Evolutionary conservation across 2,113 vertebrate genomes (phyloP), one percentile per base, ranked within the genome.

Genomic region (Colius striatus): DNA sequence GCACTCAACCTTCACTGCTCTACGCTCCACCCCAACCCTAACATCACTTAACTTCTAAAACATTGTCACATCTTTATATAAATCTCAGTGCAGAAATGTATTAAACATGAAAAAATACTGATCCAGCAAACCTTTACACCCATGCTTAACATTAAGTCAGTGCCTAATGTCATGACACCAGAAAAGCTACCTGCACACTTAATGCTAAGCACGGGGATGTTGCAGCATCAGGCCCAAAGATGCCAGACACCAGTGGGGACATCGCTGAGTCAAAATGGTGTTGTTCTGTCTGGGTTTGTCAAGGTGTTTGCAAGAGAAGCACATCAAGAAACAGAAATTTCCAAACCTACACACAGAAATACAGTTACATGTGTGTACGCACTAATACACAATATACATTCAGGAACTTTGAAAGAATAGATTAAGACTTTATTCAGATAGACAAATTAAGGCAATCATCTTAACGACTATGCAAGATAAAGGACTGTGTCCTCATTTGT

Each of bases 371-470:
- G 88, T 95, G 95, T 94, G 83, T 94, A 96, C 95, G 82, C 5
- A 95, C 95, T 84, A 93, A 75, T 96, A 97, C 72, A 93, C 93
- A 96, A 94, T 96, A 96, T 97, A 97, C 96, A 97, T 97, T 97
- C 96, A 97, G 66, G 70, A 97, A 97, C 94, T 94, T 94, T 94
- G 76, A 97, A 97, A 94, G 93, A 92, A 95, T 94, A 96, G 86
- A 71, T 96, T 96, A 96, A 97, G 95, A 97, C 95, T 96, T 97
- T 96, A 96, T 96, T 97, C 90, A 96, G 80, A 96, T 94, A 96
- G 94, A 96, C 95, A 96, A 93, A 95, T 96, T 96, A 96, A 97
- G 96, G 96, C 95, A 96, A 93, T 94, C 93, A 54, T 94, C 83
- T 96, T 92, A 93, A 89, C 82, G 94, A 96, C 92, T 95, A 83